Evolutionary conservation across 2,888 invertebrate species (phyloP).

Genomic region (Polylopha cassiicola): DNA sequence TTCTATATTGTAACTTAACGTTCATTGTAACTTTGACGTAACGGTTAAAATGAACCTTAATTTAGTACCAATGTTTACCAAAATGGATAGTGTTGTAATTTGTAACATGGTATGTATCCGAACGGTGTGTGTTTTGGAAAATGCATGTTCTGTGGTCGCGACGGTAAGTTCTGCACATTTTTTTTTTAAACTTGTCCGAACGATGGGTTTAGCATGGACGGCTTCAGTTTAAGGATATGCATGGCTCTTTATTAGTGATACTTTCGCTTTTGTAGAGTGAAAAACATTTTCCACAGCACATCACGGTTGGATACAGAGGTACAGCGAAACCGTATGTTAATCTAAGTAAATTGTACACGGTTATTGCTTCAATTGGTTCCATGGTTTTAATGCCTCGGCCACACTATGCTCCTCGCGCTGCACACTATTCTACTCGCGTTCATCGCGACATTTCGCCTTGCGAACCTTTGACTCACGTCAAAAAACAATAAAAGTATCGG

Average conservation of each 20-base stretch:
- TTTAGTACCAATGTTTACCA: conserved; percentile 47
- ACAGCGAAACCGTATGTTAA: conserved; percentile 37
- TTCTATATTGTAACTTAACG: conserved; percentile 39
- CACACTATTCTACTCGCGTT: too few relatives aligned
- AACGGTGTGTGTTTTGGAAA: conserved; percentile 69
- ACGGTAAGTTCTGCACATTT: conserved; percentile 57
- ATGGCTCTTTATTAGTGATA: conserved; percentile 28
- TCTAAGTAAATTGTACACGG: conserved; percentile 45
- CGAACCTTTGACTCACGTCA: too few relatives aligned
- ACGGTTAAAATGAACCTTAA: conserved; percentile 26
- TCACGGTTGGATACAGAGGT: conserved; percentile 46
- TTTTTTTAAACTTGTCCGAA: conserved; percentile 30
- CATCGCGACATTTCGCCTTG: too few relatives aligned
- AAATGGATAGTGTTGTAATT: conserved; percentile 48
- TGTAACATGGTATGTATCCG: conserved; percentile 56
- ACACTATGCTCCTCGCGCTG: too few relatives aligned
- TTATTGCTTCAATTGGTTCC: conserved; percentile 43
- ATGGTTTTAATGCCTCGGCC: conserved; percentile 27
- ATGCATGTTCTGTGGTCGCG: conserved; percentile 53
- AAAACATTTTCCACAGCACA: conserved; percentile 65
- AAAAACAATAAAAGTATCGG: too few relatives aligned
- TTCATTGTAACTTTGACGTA: conserved; percentile 34
- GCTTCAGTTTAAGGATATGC: conserved; percentile 41
- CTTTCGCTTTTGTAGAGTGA: conserved; percentile 21
- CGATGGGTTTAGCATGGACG: conserved; percentile 44